Evolutionary conservation across 1,140 invertebrate genomes (phyloP).

Genomic region (Mesaphorura yosii): DNA sequence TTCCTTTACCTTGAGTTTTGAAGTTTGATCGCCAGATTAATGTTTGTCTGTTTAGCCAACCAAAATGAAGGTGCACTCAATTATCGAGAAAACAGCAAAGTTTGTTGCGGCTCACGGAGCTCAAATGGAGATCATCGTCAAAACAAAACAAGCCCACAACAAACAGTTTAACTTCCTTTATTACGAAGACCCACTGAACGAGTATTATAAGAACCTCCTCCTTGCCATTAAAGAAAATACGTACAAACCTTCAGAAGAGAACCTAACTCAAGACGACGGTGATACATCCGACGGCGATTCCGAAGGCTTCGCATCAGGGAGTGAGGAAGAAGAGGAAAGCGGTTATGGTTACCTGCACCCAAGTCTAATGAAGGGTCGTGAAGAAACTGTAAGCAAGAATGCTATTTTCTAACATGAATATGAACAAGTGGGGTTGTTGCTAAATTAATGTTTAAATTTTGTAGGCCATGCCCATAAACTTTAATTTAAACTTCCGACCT

Average conservation of each 20-base stretch:
- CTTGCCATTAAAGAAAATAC: conserved; percentile 66
- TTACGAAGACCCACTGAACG: conserved; percentile 68
- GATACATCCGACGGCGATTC: conserved; percentile 2
- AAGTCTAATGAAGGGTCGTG: conserved; percentile 14
- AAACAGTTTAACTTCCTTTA: conserved; percentile 86
- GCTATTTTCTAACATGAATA: background rate
- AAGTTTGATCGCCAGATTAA: too few relatives aligned
- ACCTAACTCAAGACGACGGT: background rate
- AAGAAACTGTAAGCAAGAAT: background rate
- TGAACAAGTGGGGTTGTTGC: background rate
- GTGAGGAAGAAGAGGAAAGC: conserved; percentile 12
- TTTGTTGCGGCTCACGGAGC: conserved; percentile 86
- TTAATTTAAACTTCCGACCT: background rate
- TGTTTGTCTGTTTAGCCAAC: conserved; percentile 55
- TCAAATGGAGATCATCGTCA: conserved; percentile 97
- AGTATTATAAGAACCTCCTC: conserved; percentile 79
- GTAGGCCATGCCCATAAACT: background rate
- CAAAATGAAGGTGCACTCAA: conserved; percentile 77
- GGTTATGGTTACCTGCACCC: conserved; percentile 18
- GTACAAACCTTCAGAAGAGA: conserved; percentile 40
- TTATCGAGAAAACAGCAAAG: conserved; percentile 90
- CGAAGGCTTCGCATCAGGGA: background rate
- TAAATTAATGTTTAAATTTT: background rate
- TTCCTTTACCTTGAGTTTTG: too few relatives aligned
- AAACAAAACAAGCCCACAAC: conserved; percentile 91